Conservation (phyloP, 2,888 invertebrate species). For the Apamea monoglypha region DNA sequence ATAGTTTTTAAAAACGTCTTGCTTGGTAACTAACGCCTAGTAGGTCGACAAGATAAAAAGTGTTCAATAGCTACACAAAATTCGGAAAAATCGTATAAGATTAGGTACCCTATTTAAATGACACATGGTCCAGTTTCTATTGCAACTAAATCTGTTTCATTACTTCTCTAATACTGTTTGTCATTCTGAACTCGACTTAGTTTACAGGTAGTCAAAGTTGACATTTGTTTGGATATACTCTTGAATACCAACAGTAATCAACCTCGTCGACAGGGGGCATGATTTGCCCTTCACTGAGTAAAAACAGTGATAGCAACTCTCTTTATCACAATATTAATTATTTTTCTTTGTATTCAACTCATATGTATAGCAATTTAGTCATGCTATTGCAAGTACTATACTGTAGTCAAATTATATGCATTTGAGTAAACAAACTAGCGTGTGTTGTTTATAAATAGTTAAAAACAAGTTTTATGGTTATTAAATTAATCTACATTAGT, state of each 20-base stretch:
- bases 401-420: not conserved
- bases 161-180: not conserved
- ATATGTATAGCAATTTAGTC: conserved; percentile 7
- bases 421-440: not conserved
- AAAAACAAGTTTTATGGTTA: not conserved
- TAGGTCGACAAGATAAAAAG: conserved; percentile 3
- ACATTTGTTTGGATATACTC: not conserved
- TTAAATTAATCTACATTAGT: not conserved
- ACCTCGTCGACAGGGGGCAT: conserved; percentile 20
- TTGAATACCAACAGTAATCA: conserved; percentile 20
- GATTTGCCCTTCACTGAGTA: conserved; percentile 42
- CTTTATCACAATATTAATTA: conserved; percentile 18
- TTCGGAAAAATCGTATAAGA: not conserved
- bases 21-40: not conserved
- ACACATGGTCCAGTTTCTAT: not conserved
- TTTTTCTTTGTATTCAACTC: conserved; percentile 25
- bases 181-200: conserved; percentile 16
- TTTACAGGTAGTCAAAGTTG: not conserved
- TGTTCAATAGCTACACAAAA: not conserved
- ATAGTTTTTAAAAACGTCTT: not conserved
- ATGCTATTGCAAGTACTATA: conserved; percentile 18
- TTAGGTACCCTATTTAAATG: not conserved
- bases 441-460: not conserved
- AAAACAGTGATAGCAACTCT: conserved; percentile 21
- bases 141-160: not conserved